Evolutionary conservation across 2,797 vertebrate genomes (phyloP), one percentile per base, ranked within the genome.

Genomic region (Ptychadena robeensis): DNA sequence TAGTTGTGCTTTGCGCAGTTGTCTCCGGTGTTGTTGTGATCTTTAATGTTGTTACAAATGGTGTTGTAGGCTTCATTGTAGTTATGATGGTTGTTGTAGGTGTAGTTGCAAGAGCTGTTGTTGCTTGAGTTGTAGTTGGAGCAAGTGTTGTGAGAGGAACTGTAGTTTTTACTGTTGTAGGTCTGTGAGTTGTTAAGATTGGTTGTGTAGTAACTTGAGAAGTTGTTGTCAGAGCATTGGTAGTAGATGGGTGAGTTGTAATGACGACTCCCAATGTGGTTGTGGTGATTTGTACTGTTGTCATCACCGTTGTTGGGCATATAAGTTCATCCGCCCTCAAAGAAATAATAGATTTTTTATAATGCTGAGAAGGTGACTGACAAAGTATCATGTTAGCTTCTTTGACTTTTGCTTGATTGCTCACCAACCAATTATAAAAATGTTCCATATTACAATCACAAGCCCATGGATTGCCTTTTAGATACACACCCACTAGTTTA

Each of bases 371-470:
- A 40, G 95, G 95, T 85, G 82, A 75, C 25, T 86, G 85, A 86
- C 95, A 96, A 14, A 71, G 14, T 9, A 88, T 53, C n/a, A 84
- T 22, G 6, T 67, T 0, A 8, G 61, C 48, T 6, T 89, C 25
- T 61, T 5, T 73, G 9, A 92, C 83, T 53, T 89, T 94, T 0
- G 14, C 18, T 2, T 48, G 7, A 65, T 93, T 92, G 2, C 0
- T 22, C 12, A 79, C 90, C 32, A 95, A 86, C 93, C 94, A 94
- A 1, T 2, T 10, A 65, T 91, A 86, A 27, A 96, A 86, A 31
- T 81, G 14, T 35, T 86, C 77, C 44, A 96, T 88, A 28, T 89
- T 90, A 57, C 95, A 96, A 88, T 97, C 95, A 88, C 96, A 97
- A 11, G 63, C 80, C 95, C 96, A 97, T 0, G 93, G 92, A 72